phyloP scores from a whole-genome alignment of 2,888 invertebrate genomes.

The Zelleria hepariella region DNA sequence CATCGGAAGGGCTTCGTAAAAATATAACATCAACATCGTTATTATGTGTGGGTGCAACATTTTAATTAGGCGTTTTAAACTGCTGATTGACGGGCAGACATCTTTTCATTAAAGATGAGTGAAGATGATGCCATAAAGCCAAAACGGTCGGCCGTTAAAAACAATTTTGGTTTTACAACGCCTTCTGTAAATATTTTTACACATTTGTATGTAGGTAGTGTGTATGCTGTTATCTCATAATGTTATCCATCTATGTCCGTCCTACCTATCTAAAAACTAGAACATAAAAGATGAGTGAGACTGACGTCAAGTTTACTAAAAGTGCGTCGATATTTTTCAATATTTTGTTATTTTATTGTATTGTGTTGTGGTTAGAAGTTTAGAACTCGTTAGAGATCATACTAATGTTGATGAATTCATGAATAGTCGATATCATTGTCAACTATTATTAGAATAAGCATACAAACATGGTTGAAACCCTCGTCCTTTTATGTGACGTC shows the following conservation, averaged over 20 bases:
- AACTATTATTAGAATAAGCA: neutral
- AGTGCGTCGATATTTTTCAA: too few relatives aligned
- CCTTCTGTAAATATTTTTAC: too few relatives aligned
- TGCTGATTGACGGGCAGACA: neutral
- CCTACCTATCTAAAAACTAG: too few relatives aligned
- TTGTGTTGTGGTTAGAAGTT: too few relatives aligned
- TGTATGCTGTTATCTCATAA: too few relatives aligned
- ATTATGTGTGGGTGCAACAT: neutral
- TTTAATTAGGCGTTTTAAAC: neutral
- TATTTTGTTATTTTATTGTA: neutral
- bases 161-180: neutral
- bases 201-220: too few relatives aligned
- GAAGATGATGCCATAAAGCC: neutral
- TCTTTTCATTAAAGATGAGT: neutral
- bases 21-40: neutral
- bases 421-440: neutral
- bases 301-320: too few relatives aligned
- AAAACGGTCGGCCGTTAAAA: neutral
- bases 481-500: neutral
- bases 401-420: neutral
- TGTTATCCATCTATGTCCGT: too few relatives aligned
- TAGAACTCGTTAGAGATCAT: neutral
- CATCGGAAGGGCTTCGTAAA: neutral
- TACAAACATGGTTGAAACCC: neutral
- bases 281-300: too few relatives aligned